Percentiles rank a stretch among this genome's conserved stretches.
Conservation (phyloP, 2,888 invertebrate genomes). For the Drosophila mulleri region DNA sequence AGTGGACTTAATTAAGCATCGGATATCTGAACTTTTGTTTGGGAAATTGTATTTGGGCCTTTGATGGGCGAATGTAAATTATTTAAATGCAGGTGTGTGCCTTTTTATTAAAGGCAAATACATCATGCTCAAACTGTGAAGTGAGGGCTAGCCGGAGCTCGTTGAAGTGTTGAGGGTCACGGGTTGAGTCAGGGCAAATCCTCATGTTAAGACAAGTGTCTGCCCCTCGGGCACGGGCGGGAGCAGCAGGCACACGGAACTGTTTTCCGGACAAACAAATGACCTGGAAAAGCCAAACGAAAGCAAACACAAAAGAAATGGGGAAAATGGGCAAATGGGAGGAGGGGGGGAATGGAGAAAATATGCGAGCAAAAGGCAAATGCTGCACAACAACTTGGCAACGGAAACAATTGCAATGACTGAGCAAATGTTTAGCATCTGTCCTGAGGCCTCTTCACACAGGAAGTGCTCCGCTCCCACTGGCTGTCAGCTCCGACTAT, state of each 20-base stretch:
- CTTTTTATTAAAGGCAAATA: slow-evolving; percentile 62
- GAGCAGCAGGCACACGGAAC: slow-evolving; percentile 33
- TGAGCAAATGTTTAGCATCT: slow-evolving; percentile 78
- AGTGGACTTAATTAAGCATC: neutral
- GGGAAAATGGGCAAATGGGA: slow-evolving; percentile 49
- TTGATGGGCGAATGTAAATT: slow-evolving; percentile 25
- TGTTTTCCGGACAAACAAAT: slow-evolving; percentile 73
- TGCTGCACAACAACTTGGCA: slow-evolving; percentile 52
- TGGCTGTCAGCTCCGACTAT: neutral
- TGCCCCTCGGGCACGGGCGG: slow-evolving; percentile 50
- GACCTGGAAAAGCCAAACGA: slow-evolving; percentile 79
- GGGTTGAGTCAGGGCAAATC: slow-evolving; percentile 24
- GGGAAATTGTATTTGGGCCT: neutral
- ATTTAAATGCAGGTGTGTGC: slow-evolving; percentile 45
- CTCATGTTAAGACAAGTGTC: slow-evolving; percentile 70
- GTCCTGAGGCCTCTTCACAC: slow-evolving; percentile 49
- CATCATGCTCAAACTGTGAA: slow-evolving; percentile 71
- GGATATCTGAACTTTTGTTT: neutral
- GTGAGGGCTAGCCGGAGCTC: slow-evolving; percentile 44
- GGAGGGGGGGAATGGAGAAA: slow-evolving; percentile 42
- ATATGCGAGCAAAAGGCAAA: slow-evolving; percentile 29
- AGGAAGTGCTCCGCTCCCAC: slow-evolving; percentile 12
- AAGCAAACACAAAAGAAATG: slow-evolving; percentile 69
- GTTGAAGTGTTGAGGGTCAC: slow-evolving; percentile 29
- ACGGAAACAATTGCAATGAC: slow-evolving; percentile 79